phyloP scores from a whole-genome alignment of 2,113 vertebrate genomes.

The Microtus ochrogaster region DNA sequence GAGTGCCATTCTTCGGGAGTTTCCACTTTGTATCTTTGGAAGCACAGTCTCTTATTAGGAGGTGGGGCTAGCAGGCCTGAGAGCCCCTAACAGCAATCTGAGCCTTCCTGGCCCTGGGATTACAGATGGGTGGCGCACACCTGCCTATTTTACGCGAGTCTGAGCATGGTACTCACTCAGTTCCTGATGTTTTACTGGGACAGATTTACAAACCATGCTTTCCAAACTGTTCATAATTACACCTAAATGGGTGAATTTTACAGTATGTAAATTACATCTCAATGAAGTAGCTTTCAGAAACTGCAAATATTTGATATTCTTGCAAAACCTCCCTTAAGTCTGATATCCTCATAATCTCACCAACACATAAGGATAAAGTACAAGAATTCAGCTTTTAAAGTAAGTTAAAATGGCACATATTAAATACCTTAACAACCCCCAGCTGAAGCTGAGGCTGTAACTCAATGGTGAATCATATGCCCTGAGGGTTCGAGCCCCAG shows the following conservation, averaged over 20 bases:
- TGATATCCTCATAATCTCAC: slow-evolving; percentile 47
- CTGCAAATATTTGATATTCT: slow-evolving; percentile 22
- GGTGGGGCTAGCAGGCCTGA: not conserved
- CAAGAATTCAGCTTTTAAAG: slow-evolving; percentile 27
- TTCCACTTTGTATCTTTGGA: not conserved
- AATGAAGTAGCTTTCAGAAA: slow-evolving; percentile 20
- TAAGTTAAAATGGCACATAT: not conserved
- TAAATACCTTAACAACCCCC: slow-evolving; percentile 4
- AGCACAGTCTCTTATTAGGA: not conserved
- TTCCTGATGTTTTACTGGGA: not conserved
- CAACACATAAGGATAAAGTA: not conserved
- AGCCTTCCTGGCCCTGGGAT: not conserved
- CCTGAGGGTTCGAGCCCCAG: not conserved
- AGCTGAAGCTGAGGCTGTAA: not conserved
- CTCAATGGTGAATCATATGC: not conserved
- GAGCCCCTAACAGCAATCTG: not conserved
- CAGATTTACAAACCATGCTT: not conserved
- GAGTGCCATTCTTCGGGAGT: not conserved
- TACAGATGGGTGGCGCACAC: not conserved
- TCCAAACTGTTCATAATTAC: not conserved
- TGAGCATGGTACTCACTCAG: not conserved
- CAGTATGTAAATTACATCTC: slow-evolving; percentile 8
- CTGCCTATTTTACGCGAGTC: not conserved
- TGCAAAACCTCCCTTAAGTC: slow-evolving; percentile 10
- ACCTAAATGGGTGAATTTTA: slow-evolving; percentile 37